Percentiles rank a stretch among this genome's conserved stretches.
Conservation (phyloP, 2,113 vertebrate species). For the Lagenorhynchus albirostris region DNA sequence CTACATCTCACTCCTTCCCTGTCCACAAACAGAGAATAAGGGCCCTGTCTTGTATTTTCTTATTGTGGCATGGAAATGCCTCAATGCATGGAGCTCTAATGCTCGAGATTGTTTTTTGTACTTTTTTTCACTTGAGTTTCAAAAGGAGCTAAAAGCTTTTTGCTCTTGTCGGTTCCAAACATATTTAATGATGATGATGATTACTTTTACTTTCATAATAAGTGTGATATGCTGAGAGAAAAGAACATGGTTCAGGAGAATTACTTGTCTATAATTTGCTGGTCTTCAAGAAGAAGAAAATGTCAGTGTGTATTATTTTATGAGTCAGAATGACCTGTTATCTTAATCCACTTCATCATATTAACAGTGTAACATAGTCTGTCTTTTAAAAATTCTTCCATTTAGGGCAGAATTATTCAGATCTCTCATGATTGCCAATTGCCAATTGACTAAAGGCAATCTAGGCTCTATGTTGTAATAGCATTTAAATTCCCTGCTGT, state of each 20-base stretch:
- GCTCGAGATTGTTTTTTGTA: not conserved
- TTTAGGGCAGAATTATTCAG: not conserved
- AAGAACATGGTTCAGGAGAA: not conserved
- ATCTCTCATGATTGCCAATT: not conserved
- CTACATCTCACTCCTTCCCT: not conserved
- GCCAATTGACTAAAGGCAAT: not conserved
- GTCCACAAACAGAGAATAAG: not conserved
- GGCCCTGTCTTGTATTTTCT: not conserved
- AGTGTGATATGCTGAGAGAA: not conserved
- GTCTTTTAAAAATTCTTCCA: not conserved
- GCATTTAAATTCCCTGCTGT: constrained; percentile 40
- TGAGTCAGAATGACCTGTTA: not conserved
- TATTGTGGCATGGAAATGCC: not conserved
- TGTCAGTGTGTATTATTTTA: not conserved
- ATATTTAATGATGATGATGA: not conserved
- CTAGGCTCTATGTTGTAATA: not conserved
- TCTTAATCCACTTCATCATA: not conserved
- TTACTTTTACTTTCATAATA: not conserved
- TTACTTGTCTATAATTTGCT: not conserved
- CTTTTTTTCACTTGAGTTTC: not conserved
- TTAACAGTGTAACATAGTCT: not conserved
- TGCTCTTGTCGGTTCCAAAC: not conserved
- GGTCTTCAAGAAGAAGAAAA: not conserved
- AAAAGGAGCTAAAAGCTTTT: not conserved
- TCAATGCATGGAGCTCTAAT: not conserved